Evolutionary conservation across 2,888 invertebrate genomes (phyloP).

Genomic region (Augochlorella aurata): DNA sequence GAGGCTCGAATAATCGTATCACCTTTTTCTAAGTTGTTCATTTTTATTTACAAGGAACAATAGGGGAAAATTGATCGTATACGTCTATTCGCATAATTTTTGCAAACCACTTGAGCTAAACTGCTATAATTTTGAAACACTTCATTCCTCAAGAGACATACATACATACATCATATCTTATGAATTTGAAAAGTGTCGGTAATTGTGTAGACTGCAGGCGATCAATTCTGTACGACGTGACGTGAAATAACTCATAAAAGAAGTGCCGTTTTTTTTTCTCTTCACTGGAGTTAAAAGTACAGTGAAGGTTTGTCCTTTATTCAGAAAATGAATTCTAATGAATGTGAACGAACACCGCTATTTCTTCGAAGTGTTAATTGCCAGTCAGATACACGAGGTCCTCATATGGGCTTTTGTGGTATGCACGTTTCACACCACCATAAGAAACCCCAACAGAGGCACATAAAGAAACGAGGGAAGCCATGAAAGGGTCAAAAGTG

Average conservation of each 20-base stretch:
- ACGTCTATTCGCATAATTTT: no score
- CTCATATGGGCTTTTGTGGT: neutral
- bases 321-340: constrained; percentile 33
- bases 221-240: neutral
- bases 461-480: neutral
- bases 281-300: neutral
- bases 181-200: neutral
- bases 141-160: neutral
- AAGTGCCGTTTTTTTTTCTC: neutral
- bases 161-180: no score
- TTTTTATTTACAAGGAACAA: no score
- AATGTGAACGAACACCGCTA: neutral
- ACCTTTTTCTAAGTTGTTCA: no score
- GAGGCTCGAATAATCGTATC: no score
- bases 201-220: no score
- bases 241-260: neutral
- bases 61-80: no score
- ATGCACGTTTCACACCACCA: neutral
- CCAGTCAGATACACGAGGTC: neutral
- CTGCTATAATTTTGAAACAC: no score
- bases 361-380: constrained; percentile 3
- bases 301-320: neutral
- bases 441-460: neutral
- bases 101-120: no score
- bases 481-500: neutral